A percentile compares a stretch with the other conserved stretches of the same genome.
Conservation (phyloP, 2,888 invertebrate genomes). For the Pammene fasciana region DNA sequence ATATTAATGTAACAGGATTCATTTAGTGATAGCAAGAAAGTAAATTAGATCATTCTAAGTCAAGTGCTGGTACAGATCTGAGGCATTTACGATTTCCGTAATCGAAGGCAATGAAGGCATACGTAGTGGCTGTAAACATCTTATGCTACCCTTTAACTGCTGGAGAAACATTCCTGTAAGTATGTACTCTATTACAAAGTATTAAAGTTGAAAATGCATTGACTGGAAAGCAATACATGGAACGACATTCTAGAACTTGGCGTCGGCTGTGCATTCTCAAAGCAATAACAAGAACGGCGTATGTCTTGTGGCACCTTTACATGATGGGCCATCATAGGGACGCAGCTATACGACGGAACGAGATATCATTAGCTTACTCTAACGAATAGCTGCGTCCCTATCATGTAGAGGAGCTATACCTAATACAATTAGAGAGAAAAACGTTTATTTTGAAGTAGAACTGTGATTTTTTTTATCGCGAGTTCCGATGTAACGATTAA, state of each 20-base stretch:
- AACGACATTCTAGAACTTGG: background rate
- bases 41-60: constrained; percentile 30
- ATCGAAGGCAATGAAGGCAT: constrained; percentile 48
- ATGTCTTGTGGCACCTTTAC: too few relatives aligned
- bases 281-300: background rate
- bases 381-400: too few relatives aligned
- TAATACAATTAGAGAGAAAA: background rate
- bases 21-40: background rate
- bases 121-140: constrained; percentile 46
- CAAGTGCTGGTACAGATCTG: constrained; percentile 29
- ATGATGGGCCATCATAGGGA: too few relatives aligned
- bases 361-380: too few relatives aligned
- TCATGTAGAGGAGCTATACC: too few relatives aligned
- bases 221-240: background rate
- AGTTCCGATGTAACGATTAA: constrained; percentile 28
- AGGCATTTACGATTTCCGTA: constrained; percentile 51
- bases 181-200: background rate
- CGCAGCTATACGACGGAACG: too few relatives aligned
- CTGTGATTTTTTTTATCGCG: constrained; percentile 19
- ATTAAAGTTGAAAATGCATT: constrained; percentile 22
- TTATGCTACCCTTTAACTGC: constrained; percentile 40
- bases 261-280: constrained; percentile 10
- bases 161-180: background rate
- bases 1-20: background rate
- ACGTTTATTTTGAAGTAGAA: background rate